Percentiles rank a stretch among this genome's conserved stretches.
phyloP scores from a whole-genome alignment of 2,888 invertebrate species.

The Apotomis betuletana region DNA sequence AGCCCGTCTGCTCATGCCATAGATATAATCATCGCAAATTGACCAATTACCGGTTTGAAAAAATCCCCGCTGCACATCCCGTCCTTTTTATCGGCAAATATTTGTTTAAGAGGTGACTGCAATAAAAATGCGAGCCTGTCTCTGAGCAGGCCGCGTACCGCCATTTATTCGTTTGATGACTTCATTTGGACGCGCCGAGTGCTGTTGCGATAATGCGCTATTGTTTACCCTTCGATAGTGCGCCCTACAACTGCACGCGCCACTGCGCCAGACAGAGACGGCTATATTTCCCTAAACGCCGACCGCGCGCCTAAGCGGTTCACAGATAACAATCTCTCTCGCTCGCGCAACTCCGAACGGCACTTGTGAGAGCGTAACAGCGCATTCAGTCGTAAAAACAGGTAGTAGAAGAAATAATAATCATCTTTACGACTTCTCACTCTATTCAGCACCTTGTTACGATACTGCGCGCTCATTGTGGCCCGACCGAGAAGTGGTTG shows the following conservation, averaged over 20 bases:
- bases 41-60: constrained; percentile 56
- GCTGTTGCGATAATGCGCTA: constrained; percentile 82
- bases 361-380: constrained; percentile 66
- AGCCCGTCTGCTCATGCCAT: constrained; percentile 30
- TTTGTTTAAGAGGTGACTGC: constrained; percentile 76
- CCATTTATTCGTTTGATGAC: constrained; percentile 83
- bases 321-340: constrained; percentile 65
- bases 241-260: constrained; percentile 78
- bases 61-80: constrained; percentile 51
- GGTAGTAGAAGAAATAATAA: constrained; percentile 85
- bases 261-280: constrained; percentile 72
- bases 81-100: constrained; percentile 68
- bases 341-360: constrained; percentile 55
- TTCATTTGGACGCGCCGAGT: constrained; percentile 81
- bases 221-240: constrained; percentile 84
- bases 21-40: constrained; percentile 46
- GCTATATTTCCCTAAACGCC: constrained; percentile 60
- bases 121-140: constrained; percentile 80
- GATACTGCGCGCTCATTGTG: constrained; percentile 83
- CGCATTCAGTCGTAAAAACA: constrained; percentile 79
- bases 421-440: constrained; percentile 85
- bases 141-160: constrained; percentile 72
- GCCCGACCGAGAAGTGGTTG: constrained; percentile 80
- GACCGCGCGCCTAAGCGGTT: constrained; percentile 60
- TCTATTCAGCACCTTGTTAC: constrained; percentile 85